A percentile compares a stretch with the other conserved stretches of the same genome.
Evolutionary conservation across 1,140 invertebrate genomes (phyloP).

Genomic region (Tetramorium alpestre): DNA sequence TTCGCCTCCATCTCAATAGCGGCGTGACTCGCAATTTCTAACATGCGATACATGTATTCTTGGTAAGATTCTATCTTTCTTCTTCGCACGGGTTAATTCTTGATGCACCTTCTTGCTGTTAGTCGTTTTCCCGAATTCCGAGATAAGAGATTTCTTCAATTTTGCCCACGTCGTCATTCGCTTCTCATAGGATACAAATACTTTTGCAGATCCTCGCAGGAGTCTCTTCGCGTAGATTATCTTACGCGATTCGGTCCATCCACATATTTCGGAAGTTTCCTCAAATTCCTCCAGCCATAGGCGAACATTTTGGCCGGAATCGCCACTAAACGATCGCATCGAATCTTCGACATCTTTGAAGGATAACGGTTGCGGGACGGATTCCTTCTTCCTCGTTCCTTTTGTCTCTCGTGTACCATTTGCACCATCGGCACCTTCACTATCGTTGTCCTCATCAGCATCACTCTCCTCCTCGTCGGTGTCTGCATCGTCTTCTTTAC

Average conservation of each 20-base stretch:
- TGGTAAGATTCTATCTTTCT: slow-evolving; percentile 25
- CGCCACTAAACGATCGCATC: not conserved
- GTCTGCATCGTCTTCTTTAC: too few relatives aligned
- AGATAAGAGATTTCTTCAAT: slow-evolving; percentile 8
- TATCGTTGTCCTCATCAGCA: too few relatives aligned
- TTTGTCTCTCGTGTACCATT: too few relatives aligned
- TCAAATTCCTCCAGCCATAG: slow-evolving; percentile 14
- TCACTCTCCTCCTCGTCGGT: too few relatives aligned
- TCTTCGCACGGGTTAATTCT: slow-evolving; percentile 4
- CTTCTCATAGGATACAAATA: slow-evolving; percentile 31
- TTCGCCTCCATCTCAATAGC: slow-evolving; percentile 33
- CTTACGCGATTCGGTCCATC: slow-evolving; percentile 19
- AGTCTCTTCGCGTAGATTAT: slow-evolving; percentile 37
- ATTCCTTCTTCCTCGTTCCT: too few relatives aligned
- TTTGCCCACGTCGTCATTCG: not conserved
- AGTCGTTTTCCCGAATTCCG: not conserved
- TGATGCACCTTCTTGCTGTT: slow-evolving; percentile 29
- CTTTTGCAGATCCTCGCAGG: slow-evolving; percentile 24
- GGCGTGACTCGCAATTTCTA: slow-evolving; percentile 16
- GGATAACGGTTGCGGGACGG: not conserved
- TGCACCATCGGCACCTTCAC: too few relatives aligned
- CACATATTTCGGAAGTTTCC: not conserved
- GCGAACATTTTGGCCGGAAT: not conserved
- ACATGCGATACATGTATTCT: slow-evolving; percentile 35
- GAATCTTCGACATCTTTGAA: slow-evolving; percentile 43